These are phyloP conservation scores for Atractosteus spatula DNA, from an alignment of 2,113 vertebrate genomes.

Conservation along the genomic window DNA sequence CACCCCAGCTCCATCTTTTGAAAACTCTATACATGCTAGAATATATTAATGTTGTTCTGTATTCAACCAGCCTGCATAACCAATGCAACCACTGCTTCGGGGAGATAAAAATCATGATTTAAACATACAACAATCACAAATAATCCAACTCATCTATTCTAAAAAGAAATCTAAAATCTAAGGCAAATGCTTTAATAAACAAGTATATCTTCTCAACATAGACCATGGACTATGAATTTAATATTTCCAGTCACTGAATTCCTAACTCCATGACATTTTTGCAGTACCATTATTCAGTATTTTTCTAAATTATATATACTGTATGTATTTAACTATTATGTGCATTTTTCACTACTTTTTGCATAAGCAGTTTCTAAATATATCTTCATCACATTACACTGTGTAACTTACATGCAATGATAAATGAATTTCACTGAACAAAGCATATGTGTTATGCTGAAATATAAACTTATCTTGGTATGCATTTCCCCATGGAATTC, in stretches of 20 bases:
- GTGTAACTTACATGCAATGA: conserved; percentile 4
- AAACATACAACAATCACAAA: no score
- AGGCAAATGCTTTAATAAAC: no score
- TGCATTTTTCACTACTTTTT: conserved; percentile 7
- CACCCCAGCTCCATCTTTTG: no score
- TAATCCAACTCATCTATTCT: no score
- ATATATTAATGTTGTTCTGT: no score
- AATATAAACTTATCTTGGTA: conserved; percentile 14
- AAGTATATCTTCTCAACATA: no score
- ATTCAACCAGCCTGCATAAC: no score
- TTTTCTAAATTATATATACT: conserved; percentile 36
- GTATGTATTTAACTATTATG: conserved; percentile 26
- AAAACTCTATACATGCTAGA: no score
- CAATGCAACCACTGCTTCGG: no score
- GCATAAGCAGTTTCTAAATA: conserved; percentile 11
- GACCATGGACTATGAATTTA: conserved; percentile 37
- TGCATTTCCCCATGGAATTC: conserved; percentile 16
- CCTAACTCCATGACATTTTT: conserved; percentile 2
- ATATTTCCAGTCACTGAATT: conserved; percentile 30
- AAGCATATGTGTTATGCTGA: conserved; percentile 11
- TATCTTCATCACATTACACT: conserved; percentile 28
- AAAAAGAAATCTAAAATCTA: no score
- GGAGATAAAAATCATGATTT: no score
- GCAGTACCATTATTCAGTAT: conserved; percentile 28
- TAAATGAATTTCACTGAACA: conserved; percentile 24